These are phyloP conservation scores for Probaryconus sp. DNA, from an alignment of 1,140 invertebrate genomes.

Conservation along the genomic window DNA sequence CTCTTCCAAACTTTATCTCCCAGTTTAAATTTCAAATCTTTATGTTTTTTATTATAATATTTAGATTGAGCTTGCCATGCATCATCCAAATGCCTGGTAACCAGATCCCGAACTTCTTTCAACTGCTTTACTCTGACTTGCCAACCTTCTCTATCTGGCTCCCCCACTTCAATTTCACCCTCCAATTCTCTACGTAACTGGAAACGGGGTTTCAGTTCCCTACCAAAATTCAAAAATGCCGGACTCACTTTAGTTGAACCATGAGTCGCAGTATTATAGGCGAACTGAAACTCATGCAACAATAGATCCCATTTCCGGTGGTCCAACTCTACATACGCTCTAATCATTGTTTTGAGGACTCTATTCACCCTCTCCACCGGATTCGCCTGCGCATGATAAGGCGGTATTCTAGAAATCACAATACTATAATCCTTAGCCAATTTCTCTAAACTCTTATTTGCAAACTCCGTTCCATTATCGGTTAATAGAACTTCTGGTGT, in stretches of 20 bases:
- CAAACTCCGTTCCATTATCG: conserved; percentile 9
- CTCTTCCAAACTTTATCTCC: too few relatives aligned
- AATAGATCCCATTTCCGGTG: conserved; percentile 67
- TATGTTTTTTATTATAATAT: too few relatives aligned
- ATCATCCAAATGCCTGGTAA: too few relatives aligned
- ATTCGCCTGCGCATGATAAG: conserved; percentile 74
- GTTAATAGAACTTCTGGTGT: conserved; percentile 50
- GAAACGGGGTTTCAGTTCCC: conserved; percentile 13
- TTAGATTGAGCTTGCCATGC: too few relatives aligned
- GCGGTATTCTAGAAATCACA: conserved; percentile 58
- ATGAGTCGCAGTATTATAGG: conserved; percentile 62
- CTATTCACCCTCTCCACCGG: conserved; percentile 73
- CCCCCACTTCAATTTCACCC: too few relatives aligned
- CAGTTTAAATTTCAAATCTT: too few relatives aligned
- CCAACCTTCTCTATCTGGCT: too few relatives aligned
- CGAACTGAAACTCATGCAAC: conserved; percentile 59
- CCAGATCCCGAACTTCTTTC: too few relatives aligned
- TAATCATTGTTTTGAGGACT: conserved; percentile 71
- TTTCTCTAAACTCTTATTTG: conserved; percentile 2
- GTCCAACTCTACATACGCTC: conserved; percentile 65
- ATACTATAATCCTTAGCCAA: conserved; percentile 44
- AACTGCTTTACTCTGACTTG: too few relatives aligned
- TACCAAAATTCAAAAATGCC: conserved; percentile 66
- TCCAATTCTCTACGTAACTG: too few relatives aligned
- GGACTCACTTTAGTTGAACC: conserved; percentile 63